Evolutionary conservation across 2,113 vertebrate genomes (phyloP), one percentile per base, ranked within the genome.

Genomic region (Polypterus senegalus): DNA sequence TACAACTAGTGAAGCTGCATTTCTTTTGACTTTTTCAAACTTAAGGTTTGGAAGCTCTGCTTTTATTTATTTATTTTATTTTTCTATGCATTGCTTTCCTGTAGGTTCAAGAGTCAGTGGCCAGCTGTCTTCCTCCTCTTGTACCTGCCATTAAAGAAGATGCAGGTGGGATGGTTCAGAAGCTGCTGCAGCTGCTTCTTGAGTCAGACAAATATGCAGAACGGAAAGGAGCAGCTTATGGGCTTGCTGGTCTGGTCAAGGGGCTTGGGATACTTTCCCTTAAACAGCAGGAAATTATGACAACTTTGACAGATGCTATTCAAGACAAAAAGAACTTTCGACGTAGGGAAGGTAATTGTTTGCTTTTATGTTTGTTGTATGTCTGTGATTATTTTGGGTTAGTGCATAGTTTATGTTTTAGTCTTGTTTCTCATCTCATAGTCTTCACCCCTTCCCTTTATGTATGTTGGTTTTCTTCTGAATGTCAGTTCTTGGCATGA

Each of bases 261-360:
- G 96, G 96, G 46, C 84, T 99, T 4, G 96, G 96, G 47, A 99
- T 99, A 75, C 86, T 99, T 46, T 92, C 96, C 0, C 91, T 99
- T 51, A 99, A 99, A 71, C 96, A 99, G 77, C 96, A 97, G 81
- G 93, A 98, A 57, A 98, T 99, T 81, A 99, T 99, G 96, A 83
- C 87, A 59, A 94, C 92, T 0, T 78, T 99, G 60, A 99, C 93
- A 0, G 93, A 99, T 4, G 95, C 92, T 67, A 98, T 99, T 71
- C 96, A 99, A 76, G 96, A 99, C 77, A 99, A 99, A 85, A 98
- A 97, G 74, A 97, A 97, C 76, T 94, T 97, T 73, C 88, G 96
- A 57, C 85, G 93, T 11, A 85, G 95, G 72, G 96, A 99, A 66
- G 96, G 96, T 99, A 66, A 78, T 9, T 2, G 49, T 4, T 44